Conservation (phyloP, 1,140 invertebrate species). For the Saccostrea cuccullata region DNA sequence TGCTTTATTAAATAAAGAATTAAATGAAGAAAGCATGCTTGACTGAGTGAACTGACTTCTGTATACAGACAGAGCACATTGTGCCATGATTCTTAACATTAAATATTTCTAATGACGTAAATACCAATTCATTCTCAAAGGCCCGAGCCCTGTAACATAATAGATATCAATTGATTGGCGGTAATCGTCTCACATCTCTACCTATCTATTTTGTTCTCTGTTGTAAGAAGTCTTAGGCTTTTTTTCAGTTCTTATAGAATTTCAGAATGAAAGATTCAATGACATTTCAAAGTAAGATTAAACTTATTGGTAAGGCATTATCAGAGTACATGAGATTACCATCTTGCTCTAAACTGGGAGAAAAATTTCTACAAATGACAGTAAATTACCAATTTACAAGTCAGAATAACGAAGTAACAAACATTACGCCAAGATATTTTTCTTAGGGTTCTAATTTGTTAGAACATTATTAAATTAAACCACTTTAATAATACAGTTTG, state of each 20-base stretch:
- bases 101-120: constrained; percentile 14
- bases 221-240: neutral
- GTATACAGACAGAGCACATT: constrained; percentile 5
- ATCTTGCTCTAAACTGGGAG: neutral
- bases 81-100: neutral
- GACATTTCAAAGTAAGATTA: constrained; percentile 6
- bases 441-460: too few relatives aligned
- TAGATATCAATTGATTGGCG: neutral
- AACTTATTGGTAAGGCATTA: neutral
- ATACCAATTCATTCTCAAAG: constrained; percentile 24
- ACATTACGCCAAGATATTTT: neutral
- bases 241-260: neutral
- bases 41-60: constrained; percentile 7
- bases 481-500: too few relatives aligned
- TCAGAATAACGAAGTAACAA: neutral
- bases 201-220: constrained; percentile 21
- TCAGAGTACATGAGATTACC: neutral
- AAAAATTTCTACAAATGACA: neutral
- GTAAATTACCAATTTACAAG: neutral
- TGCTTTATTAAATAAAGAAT: constrained; percentile 28
- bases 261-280: constrained; percentile 22
- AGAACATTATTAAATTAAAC: too few relatives aligned
- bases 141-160: constrained; percentile 7
- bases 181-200: constrained; percentile 26
- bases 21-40: constrained; percentile 35